Base-by-base conservation (phyloP, 2,113 vertebrate genomes). In the Campylomormyrus tamandua region DNA sequence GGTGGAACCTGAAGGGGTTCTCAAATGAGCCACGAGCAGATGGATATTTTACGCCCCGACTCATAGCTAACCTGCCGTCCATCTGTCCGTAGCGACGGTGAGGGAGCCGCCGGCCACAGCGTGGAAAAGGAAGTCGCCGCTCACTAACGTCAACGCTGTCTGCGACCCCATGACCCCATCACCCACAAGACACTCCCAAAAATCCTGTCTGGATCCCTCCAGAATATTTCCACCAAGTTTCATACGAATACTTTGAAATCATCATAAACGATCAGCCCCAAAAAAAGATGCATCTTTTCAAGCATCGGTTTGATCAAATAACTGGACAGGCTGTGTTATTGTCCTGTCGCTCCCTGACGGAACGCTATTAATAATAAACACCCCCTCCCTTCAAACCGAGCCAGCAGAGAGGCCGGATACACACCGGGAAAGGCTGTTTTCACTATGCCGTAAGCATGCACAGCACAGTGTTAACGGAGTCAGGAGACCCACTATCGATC, bases 1-100 rank as follows among this genome's bases (percentile, higher is more conserved):
- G 74, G 83, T 15, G 21, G 45, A n/a, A 9, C 10, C 21, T 39
- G 17, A 46, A 11, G 21, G 19, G 21, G 24, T n/a, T 88, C 21
- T 88, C 53, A 88, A 88, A 66, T 66, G 31, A 62, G 11, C 53
- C 11, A 4, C 19, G 3, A 53, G 88, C 88, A 74, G 62, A 89
- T 74, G 58, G 58, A 39, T 7, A 80, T 17, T 10, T 35, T 49
- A 48, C 48, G 62, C 42, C 39, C 10, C 17, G 46, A 49, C 42
- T 74, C 62, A 27, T 74, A 50, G 31, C 74, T 56, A 89, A 89
- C 88, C 70, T 88, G 53, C 35, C 7, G 19, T 62, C 87, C 56
- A 66, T 62, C 87, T 88, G 87, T 87, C 85, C 35, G 10, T 35
- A 88, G 53, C 39, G 7, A 39, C 39, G 24, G 35, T 11, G 31